These are phyloP conservation scores for Burhinus oedicnemus DNA, from an alignment of 2,113 vertebrate species.

Conservation along the genomic window DNA sequence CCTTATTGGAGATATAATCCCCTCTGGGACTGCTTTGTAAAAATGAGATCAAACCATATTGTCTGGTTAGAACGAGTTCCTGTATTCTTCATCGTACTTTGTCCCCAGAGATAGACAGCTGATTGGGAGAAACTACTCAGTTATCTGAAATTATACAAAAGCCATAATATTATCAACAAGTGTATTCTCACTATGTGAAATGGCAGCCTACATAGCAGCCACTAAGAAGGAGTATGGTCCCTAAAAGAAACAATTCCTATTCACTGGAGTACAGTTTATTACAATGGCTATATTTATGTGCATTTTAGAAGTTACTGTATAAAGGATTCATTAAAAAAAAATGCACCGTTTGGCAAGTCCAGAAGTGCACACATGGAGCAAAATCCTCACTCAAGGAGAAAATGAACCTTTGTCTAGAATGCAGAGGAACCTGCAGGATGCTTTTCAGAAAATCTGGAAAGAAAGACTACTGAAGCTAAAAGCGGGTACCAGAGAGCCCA, in stretches of 20 bases:
- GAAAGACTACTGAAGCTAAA: background rate
- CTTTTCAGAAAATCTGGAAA: constrained; percentile 24
- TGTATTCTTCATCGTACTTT: background rate
- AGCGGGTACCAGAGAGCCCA: background rate
- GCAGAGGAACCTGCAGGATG: background rate
- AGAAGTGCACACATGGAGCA: background rate
- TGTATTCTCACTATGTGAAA: background rate
- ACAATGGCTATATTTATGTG: background rate
- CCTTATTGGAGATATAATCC: background rate
- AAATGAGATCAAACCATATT: background rate
- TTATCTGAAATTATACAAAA: background rate
- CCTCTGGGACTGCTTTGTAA: background rate
- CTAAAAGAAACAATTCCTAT: background rate
- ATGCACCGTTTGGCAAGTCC: background rate
- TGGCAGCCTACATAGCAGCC: background rate
- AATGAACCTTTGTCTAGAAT: background rate
- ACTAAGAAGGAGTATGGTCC: background rate
- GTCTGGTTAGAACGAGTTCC: background rate
- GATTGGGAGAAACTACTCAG: background rate
- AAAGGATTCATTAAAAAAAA: background rate
- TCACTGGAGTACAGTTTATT: background rate
- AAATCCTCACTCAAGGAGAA: background rate
- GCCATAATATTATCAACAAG: background rate
- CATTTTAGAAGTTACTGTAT: background rate
- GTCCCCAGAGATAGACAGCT: background rate